These are phyloP conservation scores for Lophura nycthemera DNA, from an alignment of 2,113 vertebrate species.

Conservation along the genomic window DNA sequence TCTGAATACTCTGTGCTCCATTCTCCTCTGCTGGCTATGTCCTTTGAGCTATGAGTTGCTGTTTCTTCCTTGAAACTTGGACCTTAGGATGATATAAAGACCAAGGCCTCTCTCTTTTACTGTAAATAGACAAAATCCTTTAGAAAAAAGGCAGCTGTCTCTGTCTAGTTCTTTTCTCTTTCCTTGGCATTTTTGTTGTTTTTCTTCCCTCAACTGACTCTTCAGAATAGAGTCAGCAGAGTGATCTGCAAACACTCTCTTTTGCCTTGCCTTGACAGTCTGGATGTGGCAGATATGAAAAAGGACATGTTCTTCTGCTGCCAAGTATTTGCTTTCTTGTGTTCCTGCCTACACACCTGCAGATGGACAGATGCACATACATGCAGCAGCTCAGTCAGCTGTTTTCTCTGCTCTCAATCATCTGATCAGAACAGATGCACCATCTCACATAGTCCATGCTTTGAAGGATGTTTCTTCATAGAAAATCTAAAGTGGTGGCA, in stretches of 20 bases:
- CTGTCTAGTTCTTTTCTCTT: background rate
- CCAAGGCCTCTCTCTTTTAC: background rate
- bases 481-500: background rate
- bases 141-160: background rate
- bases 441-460: rapidly evolving
- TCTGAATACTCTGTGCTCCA: background rate
- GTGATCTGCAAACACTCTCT: background rate
- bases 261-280: background rate
- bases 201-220: background rate
- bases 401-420: background rate
- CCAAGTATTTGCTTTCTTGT: background rate
- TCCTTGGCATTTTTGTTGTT: background rate
- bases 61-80: background rate
- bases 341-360: background rate
- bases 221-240: background rate
- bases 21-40: background rate
- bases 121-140: background rate
- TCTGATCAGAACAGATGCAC: background rate
- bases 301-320: background rate
- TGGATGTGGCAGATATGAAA: background rate
- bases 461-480: background rate
- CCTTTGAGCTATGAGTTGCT: background rate
- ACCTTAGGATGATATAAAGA: background rate
- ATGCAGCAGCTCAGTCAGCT: background rate
- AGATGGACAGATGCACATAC: background rate